Evolutionary conservation across 2,113 vertebrate genomes (phyloP).

Genomic region (Peromyscus polionotus): DNA sequence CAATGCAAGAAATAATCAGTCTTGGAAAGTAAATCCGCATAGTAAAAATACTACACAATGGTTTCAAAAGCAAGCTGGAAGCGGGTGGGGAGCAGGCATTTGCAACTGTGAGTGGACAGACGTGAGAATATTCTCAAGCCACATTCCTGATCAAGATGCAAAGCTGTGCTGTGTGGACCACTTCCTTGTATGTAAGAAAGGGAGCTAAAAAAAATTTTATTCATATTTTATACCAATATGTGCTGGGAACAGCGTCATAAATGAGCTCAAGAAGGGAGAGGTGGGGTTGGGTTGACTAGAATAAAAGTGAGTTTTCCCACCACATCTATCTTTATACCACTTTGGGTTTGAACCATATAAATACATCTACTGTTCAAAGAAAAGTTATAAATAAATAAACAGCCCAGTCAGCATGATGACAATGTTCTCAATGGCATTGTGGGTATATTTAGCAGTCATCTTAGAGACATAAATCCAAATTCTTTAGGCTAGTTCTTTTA

Average conservation of each 20-base stretch:
- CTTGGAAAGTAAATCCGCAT: not conserved
- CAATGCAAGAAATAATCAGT: not conserved
- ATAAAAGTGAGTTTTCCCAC: not conserved
- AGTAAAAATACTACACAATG: not conserved
- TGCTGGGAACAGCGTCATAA: not conserved
- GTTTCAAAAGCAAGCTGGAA: not conserved
- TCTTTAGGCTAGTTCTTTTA: not conserved
- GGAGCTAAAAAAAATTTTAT: not conserved
- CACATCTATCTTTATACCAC: not conserved
- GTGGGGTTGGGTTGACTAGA: not conserved
- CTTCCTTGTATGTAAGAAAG: not conserved
- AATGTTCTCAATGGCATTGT: not conserved
- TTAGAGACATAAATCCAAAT: not conserved
- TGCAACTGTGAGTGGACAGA: not conserved
- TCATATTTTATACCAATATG: not conserved
- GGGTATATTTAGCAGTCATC: not conserved
- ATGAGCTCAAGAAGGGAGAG: not conserved
- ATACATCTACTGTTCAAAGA: not conserved
- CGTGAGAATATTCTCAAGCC: not conserved
- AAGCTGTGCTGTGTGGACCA: not conserved
- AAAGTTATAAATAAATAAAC: slow-evolving; percentile 20
- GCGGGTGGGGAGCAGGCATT: too few relatives aligned
- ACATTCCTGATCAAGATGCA: not conserved
- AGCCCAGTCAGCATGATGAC: not conserved
- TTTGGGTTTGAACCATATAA: slow-evolving; percentile 32